Evolutionary conservation across 1,140 invertebrate species (phyloP).

Genomic region (Ditylenchus dipsaci): DNA sequence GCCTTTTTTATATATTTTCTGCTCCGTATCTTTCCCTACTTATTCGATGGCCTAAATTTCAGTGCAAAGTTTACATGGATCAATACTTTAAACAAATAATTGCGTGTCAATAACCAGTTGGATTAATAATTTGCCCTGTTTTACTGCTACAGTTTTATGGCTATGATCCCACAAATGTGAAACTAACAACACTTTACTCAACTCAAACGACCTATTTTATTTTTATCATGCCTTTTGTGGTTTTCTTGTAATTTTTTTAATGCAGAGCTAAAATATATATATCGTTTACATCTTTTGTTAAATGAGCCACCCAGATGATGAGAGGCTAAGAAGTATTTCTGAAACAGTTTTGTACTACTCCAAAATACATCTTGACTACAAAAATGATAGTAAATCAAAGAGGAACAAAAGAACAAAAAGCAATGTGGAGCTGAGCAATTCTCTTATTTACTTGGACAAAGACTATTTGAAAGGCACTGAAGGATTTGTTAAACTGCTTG

Average conservation of each 20-base stretch:
- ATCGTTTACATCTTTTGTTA: too few relatives aligned
- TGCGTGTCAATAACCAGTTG: too few relatives aligned
- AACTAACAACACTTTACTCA: too few relatives aligned
- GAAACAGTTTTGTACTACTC: not conserved
- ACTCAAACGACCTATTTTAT: too few relatives aligned
- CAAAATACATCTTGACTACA: not conserved
- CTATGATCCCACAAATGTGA: too few relatives aligned
- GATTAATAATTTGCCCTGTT: too few relatives aligned
- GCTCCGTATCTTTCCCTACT: too few relatives aligned
- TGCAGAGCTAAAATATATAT: too few relatives aligned
- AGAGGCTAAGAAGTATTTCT: not conserved
- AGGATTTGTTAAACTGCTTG: not conserved
- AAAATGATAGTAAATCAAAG: not conserved
- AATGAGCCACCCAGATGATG: constrained; percentile 6
- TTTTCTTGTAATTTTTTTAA: not conserved
- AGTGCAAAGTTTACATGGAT: too few relatives aligned
- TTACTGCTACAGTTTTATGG: not conserved
- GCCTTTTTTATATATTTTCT: too few relatives aligned
- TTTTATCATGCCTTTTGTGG: not conserved
- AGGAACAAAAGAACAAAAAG: not conserved
- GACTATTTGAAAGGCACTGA: not conserved
- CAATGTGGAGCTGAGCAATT: not conserved
- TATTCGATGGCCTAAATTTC: too few relatives aligned
- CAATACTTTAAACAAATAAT: too few relatives aligned
- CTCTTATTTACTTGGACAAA: not conserved